These are phyloP conservation scores for Ornithorhynchus anatinus DNA, from an alignment of 2,113 vertebrate species.

Conservation along the genomic window DNA sequence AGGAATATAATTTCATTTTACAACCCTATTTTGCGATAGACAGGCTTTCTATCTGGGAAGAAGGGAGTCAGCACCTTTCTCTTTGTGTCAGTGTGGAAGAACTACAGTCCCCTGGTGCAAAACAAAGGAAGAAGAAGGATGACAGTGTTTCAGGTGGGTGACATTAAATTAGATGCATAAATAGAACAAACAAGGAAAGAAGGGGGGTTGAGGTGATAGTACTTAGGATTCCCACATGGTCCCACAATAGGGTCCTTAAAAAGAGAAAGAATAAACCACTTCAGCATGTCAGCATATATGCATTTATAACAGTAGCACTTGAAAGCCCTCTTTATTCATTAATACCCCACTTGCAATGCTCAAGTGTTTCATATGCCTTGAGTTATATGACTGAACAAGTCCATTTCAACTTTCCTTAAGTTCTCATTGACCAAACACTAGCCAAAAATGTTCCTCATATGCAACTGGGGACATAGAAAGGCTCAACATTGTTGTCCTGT, in stretches of 20 bases:
- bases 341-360: background rate
- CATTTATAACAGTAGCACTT: conserved; percentile 7
- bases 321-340: background rate
- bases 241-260: conserved; percentile 1
- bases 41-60: too few relatives aligned
- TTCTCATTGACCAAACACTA: too few relatives aligned
- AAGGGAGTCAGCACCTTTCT: too few relatives aligned
- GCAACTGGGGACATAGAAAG: too few relatives aligned
- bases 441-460: too few relatives aligned
- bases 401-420: background rate
- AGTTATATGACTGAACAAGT: background rate
- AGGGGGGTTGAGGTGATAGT: conserved; percentile 4
- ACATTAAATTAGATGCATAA: conserved; percentile 10
- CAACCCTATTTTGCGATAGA: too few relatives aligned
- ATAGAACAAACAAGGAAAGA: conserved; percentile 13
- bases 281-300: conserved; percentile 38
- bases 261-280: conserved; percentile 43
- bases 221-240: conserved; percentile 46
- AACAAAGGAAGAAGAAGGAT: too few relatives aligned
- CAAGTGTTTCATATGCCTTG: background rate
- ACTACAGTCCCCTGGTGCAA: too few relatives aligned
- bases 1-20: too few relatives aligned
- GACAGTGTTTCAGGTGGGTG: background rate
- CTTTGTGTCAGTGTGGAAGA: too few relatives aligned
- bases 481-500: too few relatives aligned